phyloP scores from a whole-genome alignment of 2,113 vertebrate species.

The Cebidichthys violaceus region DNA sequence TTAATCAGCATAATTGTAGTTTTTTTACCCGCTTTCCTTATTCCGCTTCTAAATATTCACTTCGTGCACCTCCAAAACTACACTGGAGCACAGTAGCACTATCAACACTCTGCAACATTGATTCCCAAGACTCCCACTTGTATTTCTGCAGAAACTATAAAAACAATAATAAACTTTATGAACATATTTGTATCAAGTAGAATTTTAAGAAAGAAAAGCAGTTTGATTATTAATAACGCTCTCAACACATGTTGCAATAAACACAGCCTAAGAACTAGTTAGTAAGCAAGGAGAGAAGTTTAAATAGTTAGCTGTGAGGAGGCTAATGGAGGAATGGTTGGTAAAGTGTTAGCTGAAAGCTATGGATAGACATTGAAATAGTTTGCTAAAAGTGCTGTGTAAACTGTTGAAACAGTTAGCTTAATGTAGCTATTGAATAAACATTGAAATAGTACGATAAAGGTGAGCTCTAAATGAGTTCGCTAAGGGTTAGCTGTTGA shows the following conservation, averaged over 20 bases:
- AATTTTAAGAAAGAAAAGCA: not conserved
- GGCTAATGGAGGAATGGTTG: too few species aligned
- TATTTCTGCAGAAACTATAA: not conserved
- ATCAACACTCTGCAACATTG: not conserved
- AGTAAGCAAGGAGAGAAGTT: not conserved
- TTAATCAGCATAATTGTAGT: not conserved
- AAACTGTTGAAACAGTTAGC: too few species aligned
- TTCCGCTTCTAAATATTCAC: not conserved
- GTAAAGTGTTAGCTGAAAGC: too few species aligned
- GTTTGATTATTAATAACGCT: not conserved
- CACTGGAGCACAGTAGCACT: not conserved
- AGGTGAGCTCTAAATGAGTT: too few species aligned
- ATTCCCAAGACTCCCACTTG: not conserved
- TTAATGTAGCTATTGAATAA: too few species aligned
- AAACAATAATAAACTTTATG: not conserved
- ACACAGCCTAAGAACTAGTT: not conserved
- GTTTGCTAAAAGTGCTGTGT: too few species aligned
- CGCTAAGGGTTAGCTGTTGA: too few species aligned
- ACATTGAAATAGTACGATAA: too few species aligned
- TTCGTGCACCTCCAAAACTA: not conserved
- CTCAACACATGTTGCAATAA: not conserved
- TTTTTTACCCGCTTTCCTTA: not conserved
- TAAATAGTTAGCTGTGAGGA: not conserved
- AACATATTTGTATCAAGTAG: not conserved
- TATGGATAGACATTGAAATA: too few species aligned